Evolutionary conservation across 2,113 vertebrate genomes (phyloP), one percentile per base, ranked within the genome.

Genomic region (Columba janthina): DNA sequence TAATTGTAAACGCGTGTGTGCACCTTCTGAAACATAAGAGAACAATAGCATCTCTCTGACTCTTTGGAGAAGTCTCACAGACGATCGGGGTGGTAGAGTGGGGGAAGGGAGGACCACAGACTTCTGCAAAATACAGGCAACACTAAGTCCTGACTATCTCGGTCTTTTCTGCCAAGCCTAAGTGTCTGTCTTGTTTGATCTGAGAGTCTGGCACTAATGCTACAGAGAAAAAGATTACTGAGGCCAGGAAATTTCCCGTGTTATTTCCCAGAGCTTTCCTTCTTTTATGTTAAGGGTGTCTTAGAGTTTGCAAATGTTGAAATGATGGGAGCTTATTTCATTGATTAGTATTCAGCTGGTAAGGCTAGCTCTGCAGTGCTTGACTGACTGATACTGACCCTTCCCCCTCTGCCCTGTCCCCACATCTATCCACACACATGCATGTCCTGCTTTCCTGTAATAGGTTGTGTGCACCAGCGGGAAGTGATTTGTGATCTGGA

Each of bases 341-440:
- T 95, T 89, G 46, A 98, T 99, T 98, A 98, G 98, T 97, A 98
- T 98, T 98, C 98, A 87, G 54, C 38, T 92, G 96, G 97, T 94
- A 91, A 88, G 78, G 76, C 87, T 80, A 92, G 96, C 94, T 96
- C 97, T 97, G 98, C 98, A 93, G 98, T 96, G 97, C 90, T 92
- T 94, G 97, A 79, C 86, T 95, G 90, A 91, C 82, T 76, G 85
- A 77, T 95, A 73, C 46, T 96, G 96, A 96, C 96, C 97, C 95
- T 97, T 83, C 94, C 79, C 75, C 75, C 90, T 66, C 57, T 6
- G 0, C 32, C 74, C 82, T 0, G 38, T 72, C 58, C 61, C 76
- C 62, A 69, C n/a, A 4, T 72, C 57, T 76, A 29, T 58, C 79
- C 72, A 79, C 54, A 7, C 29, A 44, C 10, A 0, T 32, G 4